Evolutionary conservation across 2,797 vertebrate genomes (phyloP), one percentile per base, ranked within the genome.

Genomic region (Florisuga fusca): DNA sequence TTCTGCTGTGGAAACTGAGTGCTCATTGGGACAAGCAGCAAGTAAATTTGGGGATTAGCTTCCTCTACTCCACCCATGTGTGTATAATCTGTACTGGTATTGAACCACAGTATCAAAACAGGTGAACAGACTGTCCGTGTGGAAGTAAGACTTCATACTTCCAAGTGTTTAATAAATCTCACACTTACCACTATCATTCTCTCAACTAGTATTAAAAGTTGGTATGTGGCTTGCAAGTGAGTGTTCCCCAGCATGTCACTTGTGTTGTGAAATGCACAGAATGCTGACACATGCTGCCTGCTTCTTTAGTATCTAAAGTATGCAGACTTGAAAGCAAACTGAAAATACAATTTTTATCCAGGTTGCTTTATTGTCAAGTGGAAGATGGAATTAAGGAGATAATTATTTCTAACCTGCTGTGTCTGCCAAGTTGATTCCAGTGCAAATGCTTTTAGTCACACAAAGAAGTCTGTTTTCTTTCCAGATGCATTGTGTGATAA

Each of bases 381-480:
- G 91, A 95, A 95, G 93, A 43, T 94, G 72, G 69, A 96, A 94
- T 96, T 71, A 88, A 94, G 85, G 79, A 94, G 69, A 75, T 96
- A 95, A 93, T 95, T 90, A 95, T 96, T 95, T 97, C 96, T 97
- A 96, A 97, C 71, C 51, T 94, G 59, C 71, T 90, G 53, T 75
- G 87, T 94, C 90, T 94, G 90, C 95, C 83, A 95, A 89, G 73
- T 92, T 96, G 95, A 97, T 97, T 94, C 90, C 80, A 96, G 69
- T 96, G 81, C 93, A 96, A 96, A 90, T 90, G 68, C 58, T 93
- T 93, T 95, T 94, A 84, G 46, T 93, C 0, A 0, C 87, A 26
- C 76, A 85, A 84, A 94, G 36, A 73, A 93, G 84, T 90, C 95
- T 97, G 84, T 67, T 98, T 97, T 97, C 86, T 97, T 97, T 97